Evolutionary conservation across 1,140 invertebrate genomes (phyloP).

Genomic region (Bombus haemorrhoidalis): DNA sequence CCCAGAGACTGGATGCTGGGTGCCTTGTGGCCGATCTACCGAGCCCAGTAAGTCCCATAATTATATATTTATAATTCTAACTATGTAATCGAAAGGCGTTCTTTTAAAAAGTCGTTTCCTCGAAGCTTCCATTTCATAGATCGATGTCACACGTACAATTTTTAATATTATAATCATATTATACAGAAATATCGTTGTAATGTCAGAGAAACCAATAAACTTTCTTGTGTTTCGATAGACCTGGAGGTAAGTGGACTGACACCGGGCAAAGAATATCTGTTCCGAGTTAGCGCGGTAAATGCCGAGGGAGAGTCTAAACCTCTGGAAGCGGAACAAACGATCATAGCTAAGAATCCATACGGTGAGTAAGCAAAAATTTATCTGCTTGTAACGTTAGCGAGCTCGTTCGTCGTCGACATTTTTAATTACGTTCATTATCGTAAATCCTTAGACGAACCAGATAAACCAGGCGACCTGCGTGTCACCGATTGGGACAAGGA

Average conservation of each 20-base stretch:
- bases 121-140: too few species aligned
- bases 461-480: conserved; percentile 94
- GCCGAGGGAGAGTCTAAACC: conserved; percentile 97
- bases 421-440: neutral
- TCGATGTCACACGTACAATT: too few species aligned
- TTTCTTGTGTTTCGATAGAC: conserved; percentile 77
- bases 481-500: conserved; percentile 98
- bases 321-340: conserved; percentile 91
- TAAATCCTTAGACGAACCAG: conserved; percentile 90
- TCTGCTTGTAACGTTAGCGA: neutral
- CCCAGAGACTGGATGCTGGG: conserved; percentile 96
- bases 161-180: too few species aligned
- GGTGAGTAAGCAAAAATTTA: conserved; percentile 79
- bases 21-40: conserved; percentile 92
- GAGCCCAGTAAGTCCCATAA: conserved; percentile 86
- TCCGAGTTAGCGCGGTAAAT: conserved; percentile 97
- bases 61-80: neutral
- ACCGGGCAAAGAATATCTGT: conserved; percentile 96
- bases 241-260: conserved; percentile 93
- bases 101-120: too few species aligned
- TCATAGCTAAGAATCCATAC: conserved; percentile 98
- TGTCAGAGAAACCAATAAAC: too few species aligned
- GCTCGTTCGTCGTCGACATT: neutral
- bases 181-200: too few species aligned
- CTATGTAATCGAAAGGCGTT: neutral